Evolutionary conservation across 2,888 invertebrate genomes (phyloP).

Genomic region (Dasysyrphus albostriatus): DNA sequence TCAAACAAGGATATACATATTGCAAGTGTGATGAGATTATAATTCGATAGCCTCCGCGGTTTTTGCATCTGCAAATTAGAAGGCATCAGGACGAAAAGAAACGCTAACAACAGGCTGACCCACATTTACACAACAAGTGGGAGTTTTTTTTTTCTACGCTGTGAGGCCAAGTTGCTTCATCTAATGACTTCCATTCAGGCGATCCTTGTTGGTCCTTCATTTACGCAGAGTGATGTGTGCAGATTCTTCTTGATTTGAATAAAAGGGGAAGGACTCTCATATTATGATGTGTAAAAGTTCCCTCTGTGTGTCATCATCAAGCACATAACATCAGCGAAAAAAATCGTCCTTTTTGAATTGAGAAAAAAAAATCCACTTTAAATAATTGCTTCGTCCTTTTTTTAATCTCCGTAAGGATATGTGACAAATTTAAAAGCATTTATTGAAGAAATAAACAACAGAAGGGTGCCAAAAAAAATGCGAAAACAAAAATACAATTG

Average conservation of each 20-base stretch:
- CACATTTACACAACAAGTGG: conserved; percentile 43
- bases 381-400: conserved; percentile 45
- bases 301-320: conserved; percentile 16
- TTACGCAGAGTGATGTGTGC: not conserved
- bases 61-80: conserved; percentile 19
- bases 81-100: not conserved
- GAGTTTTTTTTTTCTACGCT: not conserved
- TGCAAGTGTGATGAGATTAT: conserved; percentile 57
- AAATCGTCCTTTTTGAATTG: conserved; percentile 9
- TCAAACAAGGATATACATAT: conserved; percentile 44
- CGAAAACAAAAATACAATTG: not conserved
- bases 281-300: not conserved
- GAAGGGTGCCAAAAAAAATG: not conserved
- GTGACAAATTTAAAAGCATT: conserved; percentile 15
- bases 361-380: conserved; percentile 35
- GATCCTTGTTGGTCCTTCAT: conserved; percentile 29
- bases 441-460: conserved; percentile 16
- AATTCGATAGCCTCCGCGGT: conserved; percentile 43
- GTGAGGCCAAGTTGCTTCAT: conserved; percentile 24
- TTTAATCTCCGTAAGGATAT: not conserved
- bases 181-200: conserved; percentile 59
- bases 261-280: conserved; percentile 28
- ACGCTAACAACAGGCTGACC: conserved; percentile 28
- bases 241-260: conserved; percentile 22
- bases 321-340: not conserved